A percentile compares a stretch with the other conserved stretches of the same genome.
These are phyloP conservation scores for Augochlorella aurata DNA, from an alignment of 2,888 invertebrate genomes.

Conservation along the genomic window DNA sequence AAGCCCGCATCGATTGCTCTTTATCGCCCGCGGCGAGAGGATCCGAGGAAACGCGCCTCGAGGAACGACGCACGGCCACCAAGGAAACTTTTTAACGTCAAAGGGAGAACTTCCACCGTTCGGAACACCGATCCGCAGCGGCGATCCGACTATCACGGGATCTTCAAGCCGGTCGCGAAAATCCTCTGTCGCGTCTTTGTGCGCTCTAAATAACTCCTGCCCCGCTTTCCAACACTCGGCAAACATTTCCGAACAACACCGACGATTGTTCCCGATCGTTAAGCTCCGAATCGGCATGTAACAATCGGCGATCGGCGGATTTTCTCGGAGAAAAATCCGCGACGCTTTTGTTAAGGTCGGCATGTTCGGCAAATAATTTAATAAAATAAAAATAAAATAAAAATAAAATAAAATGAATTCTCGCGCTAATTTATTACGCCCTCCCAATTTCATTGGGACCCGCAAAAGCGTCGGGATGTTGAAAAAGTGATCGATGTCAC, in stretches of 20 bases:
- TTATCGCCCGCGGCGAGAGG: conserved; percentile 40
- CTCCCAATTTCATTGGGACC: too few species aligned
- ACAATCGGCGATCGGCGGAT: neutral
- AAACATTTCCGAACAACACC: neutral
- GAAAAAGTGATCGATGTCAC: too few species aligned
- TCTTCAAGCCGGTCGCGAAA: conserved; percentile 1
- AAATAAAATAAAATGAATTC: too few species aligned
- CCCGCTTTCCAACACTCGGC: neutral
- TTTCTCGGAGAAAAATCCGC: too few species aligned
- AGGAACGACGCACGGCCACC: conserved; percentile 23
- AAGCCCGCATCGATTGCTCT: conserved; percentile 57
- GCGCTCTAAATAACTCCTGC: neutral
- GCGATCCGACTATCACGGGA: neutral
- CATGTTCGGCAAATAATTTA: too few species aligned
- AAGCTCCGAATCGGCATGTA: neutral
- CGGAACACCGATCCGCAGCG: conserved; percentile 6
- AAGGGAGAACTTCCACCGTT: neutral
- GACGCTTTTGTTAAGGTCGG: too few species aligned
- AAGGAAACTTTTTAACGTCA: conserved; percentile 11
- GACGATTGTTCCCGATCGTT: neutral
- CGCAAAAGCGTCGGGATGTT: too few species aligned
- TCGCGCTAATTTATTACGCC: too few species aligned
- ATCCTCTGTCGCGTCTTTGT: neutral
- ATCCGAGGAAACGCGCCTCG: conserved; percentile 42
- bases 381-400: too few species aligned